A percentile compares a stretch with the other conserved stretches of the same genome.
phyloP scores from a whole-genome alignment of 2,797 vertebrate species.

The Bovichtus variegatus region DNA sequence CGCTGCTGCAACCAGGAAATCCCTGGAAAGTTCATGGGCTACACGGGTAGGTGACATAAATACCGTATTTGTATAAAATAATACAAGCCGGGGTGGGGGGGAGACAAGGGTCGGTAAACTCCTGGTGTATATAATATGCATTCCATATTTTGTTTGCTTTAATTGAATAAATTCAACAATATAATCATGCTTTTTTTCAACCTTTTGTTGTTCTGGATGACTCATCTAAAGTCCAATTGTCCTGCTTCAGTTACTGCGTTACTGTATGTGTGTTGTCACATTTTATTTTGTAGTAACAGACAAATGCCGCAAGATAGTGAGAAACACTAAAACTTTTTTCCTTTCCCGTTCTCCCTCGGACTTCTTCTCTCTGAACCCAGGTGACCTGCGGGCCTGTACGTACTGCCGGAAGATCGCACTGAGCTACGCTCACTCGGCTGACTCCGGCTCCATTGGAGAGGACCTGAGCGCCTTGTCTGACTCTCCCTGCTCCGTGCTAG shows the following conservation, averaged over 20 bases:
- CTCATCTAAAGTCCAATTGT: neutral
- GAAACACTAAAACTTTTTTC: neutral
- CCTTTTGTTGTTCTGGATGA: neutral
- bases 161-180: neutral
- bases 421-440: conserved; percentile 95
- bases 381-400: conserved; percentile 96
- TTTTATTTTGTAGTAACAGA: neutral
- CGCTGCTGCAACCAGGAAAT: conserved; percentile 99
- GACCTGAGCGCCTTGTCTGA: conserved; percentile 94
- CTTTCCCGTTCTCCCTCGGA: neutral
- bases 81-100: neutral
- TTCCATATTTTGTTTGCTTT: neutral
- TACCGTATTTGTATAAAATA: neutral
- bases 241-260: neutral
- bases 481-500: conserved; percentile 89
- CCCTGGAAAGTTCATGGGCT: conserved; percentile 99
- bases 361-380: conserved; percentile 68
- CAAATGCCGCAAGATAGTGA: no score
- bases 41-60: conserved; percentile 88
- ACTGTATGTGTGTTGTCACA: neutral
- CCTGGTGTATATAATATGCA: neutral
- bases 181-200: neutral
- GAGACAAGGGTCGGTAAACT: neutral
- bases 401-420: conserved; percentile 98
- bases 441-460: conserved; percentile 94